These are phyloP conservation scores for Amblyopsis hoosieri DNA, from an alignment of 2,797 vertebrate genomes.

Conservation along the genomic window DNA sequence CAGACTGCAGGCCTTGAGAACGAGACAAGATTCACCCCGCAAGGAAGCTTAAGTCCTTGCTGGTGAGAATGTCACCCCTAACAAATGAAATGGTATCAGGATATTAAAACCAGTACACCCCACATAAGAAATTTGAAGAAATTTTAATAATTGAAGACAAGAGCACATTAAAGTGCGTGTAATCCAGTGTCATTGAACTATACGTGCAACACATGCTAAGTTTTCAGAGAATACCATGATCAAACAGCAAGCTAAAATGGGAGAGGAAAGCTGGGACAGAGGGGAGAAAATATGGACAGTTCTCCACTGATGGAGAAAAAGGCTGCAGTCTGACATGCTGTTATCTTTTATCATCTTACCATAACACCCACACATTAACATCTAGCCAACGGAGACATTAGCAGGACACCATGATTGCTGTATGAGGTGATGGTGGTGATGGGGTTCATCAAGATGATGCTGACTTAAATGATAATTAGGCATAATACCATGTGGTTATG, in stretches of 20 bases:
- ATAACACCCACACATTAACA: conserved; percentile 53
- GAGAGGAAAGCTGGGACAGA: conserved; percentile 1
- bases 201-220: conserved; percentile 4
- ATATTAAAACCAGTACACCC: conserved; percentile 3
- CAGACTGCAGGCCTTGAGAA: conserved; percentile 19
- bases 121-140: background rate
- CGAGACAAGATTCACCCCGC: conserved; percentile 12
- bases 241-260: conserved; percentile 9
- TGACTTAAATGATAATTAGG: conserved; percentile 23
- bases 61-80: conserved; percentile 23
- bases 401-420: background rate
- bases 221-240: conserved; percentile 23
- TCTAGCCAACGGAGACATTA: conserved; percentile 43
- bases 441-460: conserved; percentile 33
- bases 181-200: conserved; percentile 2
- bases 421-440: conserved; percentile 17
- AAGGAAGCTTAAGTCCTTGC: conserved; percentile 29
- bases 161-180: conserved; percentile 16
- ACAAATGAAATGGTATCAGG: conserved; percentile 6
- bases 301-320: too few species aligned
- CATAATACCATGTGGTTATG: too few species aligned
- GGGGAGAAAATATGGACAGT: conserved; percentile 9
- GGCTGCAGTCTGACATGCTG: too few species aligned
- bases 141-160: conserved; percentile 11
- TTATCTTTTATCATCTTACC: too few species aligned